A percentile compares a stretch with the other conserved stretches of the same genome.
These are phyloP conservation scores for Leuciscus idus DNA, from an alignment of 2,113 vertebrate species.

Conservation along the genomic window DNA sequence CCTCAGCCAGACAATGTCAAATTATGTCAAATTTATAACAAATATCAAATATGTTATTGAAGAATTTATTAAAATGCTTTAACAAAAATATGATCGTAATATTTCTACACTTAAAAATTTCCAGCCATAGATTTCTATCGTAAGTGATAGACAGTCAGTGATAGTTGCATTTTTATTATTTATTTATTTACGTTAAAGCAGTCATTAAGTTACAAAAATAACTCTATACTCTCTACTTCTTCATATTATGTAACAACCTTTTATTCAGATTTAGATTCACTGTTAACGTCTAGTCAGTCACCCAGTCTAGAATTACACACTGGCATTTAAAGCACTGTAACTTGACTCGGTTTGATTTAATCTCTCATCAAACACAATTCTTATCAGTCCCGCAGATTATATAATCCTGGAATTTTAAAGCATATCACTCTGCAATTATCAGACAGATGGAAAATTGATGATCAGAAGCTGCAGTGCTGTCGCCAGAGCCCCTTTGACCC, in stretches of 20 bases:
- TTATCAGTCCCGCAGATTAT: background rate
- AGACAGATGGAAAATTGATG: constrained; percentile 15
- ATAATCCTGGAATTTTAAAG: background rate
- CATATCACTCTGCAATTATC: constrained; percentile 23
- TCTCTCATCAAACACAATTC: background rate
- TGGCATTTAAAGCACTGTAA: background rate
- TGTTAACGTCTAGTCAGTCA: background rate
- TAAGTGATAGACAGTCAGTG: too few species aligned
- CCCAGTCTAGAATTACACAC: background rate
- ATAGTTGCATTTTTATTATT: too few species aligned
- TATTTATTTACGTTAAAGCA: background rate
- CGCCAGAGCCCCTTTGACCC: constrained; percentile 11
- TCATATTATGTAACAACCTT: background rate
- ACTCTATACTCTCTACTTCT: background rate
- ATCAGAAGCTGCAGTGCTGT: constrained; percentile 2
- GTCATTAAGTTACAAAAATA: background rate
- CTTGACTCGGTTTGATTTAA: background rate
- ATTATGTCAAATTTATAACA: background rate
- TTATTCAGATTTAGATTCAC: background rate
- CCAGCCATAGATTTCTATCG: too few species aligned
- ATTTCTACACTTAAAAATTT: too few species aligned
- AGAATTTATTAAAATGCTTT: too few species aligned
- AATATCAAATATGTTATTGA: background rate
- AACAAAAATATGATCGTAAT: too few species aligned
- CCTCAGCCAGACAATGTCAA: background rate